Evolutionary conservation across 2,888 invertebrate species (phyloP).

Genomic region (Odontocerum albicorne): DNA sequence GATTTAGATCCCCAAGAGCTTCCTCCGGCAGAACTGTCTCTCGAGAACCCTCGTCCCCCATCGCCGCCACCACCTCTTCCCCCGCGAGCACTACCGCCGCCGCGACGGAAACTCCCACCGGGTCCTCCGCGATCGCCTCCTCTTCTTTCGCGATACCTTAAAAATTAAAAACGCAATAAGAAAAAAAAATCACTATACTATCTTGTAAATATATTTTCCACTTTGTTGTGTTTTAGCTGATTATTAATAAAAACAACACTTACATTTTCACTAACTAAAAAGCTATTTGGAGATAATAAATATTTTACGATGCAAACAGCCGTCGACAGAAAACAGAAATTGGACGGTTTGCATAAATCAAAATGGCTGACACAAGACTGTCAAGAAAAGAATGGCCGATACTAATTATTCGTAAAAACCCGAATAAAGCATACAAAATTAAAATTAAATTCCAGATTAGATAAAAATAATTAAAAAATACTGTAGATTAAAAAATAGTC

Average conservation of each 20-base stretch:
- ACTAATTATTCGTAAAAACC: no score
- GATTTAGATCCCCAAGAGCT: conserved; percentile 40
- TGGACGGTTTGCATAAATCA: conserved; percentile 15
- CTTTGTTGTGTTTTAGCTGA: neutral
- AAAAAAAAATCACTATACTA: neutral
- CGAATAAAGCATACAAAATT: no score
- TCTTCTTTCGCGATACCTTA: conserved; percentile 46
- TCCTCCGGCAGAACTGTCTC: conserved; percentile 42
- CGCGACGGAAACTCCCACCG: conserved; percentile 51
- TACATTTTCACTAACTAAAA: neutral
- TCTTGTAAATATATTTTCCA: neutral
- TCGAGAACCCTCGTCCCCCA: conserved; percentile 45
- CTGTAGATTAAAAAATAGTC: no score
- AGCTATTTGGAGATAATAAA: neutral
- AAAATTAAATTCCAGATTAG: no score
- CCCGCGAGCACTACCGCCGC: conserved; percentile 47
- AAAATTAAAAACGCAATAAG: conserved; percentile 21
- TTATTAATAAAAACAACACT: neutral
- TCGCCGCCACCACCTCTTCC: conserved; percentile 42
- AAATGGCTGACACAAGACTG: conserved; percentile 21
- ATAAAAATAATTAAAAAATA: no score
- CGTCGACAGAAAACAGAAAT: conserved; percentile 12
- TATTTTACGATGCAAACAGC: conserved; percentile 6
- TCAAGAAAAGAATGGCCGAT: conserved; percentile 10
- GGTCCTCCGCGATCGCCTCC: conserved; percentile 50